Base-by-base conservation (phyloP, 2,888 invertebrate species). In the Punctoribates punctum region DNA sequence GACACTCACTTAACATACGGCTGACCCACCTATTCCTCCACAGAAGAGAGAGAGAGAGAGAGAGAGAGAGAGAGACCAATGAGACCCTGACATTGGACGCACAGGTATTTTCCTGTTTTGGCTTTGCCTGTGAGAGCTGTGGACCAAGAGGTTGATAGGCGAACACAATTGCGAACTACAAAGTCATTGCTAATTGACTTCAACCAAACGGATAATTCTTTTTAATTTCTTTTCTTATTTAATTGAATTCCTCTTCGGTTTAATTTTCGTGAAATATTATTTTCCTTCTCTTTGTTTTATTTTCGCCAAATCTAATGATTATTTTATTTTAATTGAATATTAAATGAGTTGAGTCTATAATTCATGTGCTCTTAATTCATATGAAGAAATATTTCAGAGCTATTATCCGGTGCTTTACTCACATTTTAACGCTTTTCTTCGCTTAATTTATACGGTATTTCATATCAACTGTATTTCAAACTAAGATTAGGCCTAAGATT, bases 21-120 rank as follows among this genome's bases (percentile, higher is more conserved):
- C 25, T 60, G 60, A 60, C 60, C 60, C 60, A 60, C 60, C 60
- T 60, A 60, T 54, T 54, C 54, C 15, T 54, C 42, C 42, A 9
- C n/a, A n/a, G n/a, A 34, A 5, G 4, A 5, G 34, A 5, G 34
- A 5, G 34, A 34, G 34, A 34, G 8, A 34, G 34, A n/a, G 34
- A 34, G 34, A 34, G 8, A 34, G 4, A 34, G 3, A 34, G 34
- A n/a, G n/a, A n/a, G n/a, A n/a, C n/a, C n/a, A n/a, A n/a, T n/a
- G n/a, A n/a, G n/a, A n/a, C n/a, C n/a, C 34, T 34, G 34, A 34
- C 34, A 34, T 34, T 34, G 34, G 34, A 34, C 34, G 54, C 54
- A 54, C 54, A 48, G 48, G 48, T 54, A 54, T 54, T 54, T 54
- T 54, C 54, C 54, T 54, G 54, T 54, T 54, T n/a, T n/a, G 3